Conservation (phyloP, 2,797 vertebrate species). For the Chelon auratus region DNA sequence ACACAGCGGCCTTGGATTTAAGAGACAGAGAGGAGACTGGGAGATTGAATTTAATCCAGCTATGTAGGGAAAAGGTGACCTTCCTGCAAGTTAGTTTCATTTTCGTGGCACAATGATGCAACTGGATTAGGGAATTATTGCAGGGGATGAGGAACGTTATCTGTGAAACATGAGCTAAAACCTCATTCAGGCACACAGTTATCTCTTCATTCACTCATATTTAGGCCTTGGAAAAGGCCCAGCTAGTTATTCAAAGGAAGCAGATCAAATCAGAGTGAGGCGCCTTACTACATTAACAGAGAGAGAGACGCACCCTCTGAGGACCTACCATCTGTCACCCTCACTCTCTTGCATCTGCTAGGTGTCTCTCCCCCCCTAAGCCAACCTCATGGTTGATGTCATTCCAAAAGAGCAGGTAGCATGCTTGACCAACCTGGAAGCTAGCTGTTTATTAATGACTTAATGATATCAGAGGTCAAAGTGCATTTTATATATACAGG, state of each 20-base stretch:
- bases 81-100: conserved; percentile 73
- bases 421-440: conserved; percentile 28
- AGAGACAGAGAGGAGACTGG: conserved; percentile 67
- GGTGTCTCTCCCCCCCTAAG: conserved; percentile 50
- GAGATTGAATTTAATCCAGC: conserved; percentile 80
- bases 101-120: conserved; percentile 68
- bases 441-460: conserved; percentile 29
- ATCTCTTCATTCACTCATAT: conserved; percentile 41
- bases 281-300: conserved; percentile 17
- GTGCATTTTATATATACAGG: conserved; percentile 10
- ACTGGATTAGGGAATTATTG: conserved; percentile 76
- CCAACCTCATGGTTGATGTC: conserved; percentile 67
- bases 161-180: conserved; percentile 54
- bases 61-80: conserved; percentile 71
- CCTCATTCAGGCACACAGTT: conserved; percentile 39
- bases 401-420: conserved; percentile 53
- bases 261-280: conserved; percentile 49
- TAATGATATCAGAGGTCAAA: conserved; percentile 9
- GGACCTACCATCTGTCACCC: conserved; percentile 69
- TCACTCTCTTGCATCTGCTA: conserved; percentile 63
- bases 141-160: conserved; percentile 64
- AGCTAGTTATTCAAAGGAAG: conserved; percentile 52
- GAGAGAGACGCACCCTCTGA: conserved; percentile 48
- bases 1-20: conserved; percentile 74
- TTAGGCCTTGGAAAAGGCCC: conserved; percentile 29